phyloP scores from a whole-genome alignment of 2,888 invertebrate species.

The Tethea ocularis region DNA sequence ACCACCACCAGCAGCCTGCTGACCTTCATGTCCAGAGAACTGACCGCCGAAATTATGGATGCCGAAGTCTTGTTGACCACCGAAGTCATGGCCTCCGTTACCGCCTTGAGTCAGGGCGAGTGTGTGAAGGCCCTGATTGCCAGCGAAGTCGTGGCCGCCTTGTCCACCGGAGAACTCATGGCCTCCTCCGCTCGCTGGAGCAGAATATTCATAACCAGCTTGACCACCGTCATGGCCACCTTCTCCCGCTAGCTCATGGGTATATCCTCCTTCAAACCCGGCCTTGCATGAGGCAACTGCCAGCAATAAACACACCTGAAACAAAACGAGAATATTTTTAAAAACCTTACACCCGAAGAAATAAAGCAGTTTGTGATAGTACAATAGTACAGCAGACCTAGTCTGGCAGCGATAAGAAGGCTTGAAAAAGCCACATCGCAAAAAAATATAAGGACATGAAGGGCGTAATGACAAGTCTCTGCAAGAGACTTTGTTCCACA shows the following conservation, averaged over 20 bases:
- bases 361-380: too few relatives aligned
- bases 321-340: constrained; percentile 31
- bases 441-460: too few relatives aligned
- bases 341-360: too few relatives aligned
- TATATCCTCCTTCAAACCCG: constrained; percentile 52
- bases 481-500: not conserved
- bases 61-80: constrained; percentile 22
- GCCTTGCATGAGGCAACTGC: constrained; percentile 75
- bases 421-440: too few relatives aligned
- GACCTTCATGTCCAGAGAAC: constrained; percentile 20
- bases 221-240: constrained; percentile 42
- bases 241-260: constrained; percentile 50
- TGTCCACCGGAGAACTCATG: constrained; percentile 26
- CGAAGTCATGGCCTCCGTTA: constrained; percentile 35
- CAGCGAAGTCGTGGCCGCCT: constrained; percentile 38
- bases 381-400: too few relatives aligned
- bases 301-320: constrained; percentile 73
- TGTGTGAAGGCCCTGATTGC: constrained; percentile 25
- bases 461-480: not conserved
- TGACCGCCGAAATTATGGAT: constrained; percentile 36
- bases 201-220: constrained; percentile 31
- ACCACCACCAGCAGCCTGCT: constrained; percentile 34
- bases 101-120: constrained; percentile 30
- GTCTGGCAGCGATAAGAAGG: too few relatives aligned
- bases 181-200: constrained; percentile 43